Base-by-base conservation (phyloP, 2,888 invertebrate species). In the Cantharis lateralis region DNA sequence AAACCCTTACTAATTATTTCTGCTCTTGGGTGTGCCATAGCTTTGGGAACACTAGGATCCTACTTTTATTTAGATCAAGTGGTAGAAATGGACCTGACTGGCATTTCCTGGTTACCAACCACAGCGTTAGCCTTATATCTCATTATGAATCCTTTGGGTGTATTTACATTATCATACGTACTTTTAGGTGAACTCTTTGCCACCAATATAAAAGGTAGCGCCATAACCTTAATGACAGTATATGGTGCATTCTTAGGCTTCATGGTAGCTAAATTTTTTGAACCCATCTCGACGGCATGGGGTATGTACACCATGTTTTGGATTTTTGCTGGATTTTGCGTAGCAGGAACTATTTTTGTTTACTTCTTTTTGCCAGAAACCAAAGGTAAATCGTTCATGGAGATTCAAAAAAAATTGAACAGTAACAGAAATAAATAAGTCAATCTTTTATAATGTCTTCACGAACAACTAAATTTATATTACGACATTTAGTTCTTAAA, bases 161-260 rank as follows among this genome's bases (percentile, higher is more conserved):
- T 92, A 32, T 92, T 91, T 0, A 92, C 91, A 26, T 82, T 92
- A 28, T 90, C 92, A 0, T 92, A 91, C 78, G 90, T 92, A 81
- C 89, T 92, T 88, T 90, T 92, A 81, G 91, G 92, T 0, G 93
- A 93, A 84, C 81, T 92, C 4, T 93, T 93, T 81, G 91, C 92
- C 0, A 91, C 91, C 0, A 92, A 91, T 78, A 91, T 92, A 0
- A 92, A 92, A 82, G 90, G 91, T 0, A 87, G 89, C 0, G 92
- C 92, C 0, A 91, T 92, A 0, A 91, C 91, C 10, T 78, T 89
- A 3, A 91, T 90, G 0, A 91, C 91, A 0, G 89, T 92, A 82
- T 85, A 90, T 79, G 90, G 91, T 0, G 91, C 91, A 18, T 80
- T 91, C 0, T 84, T 92, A 62, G 91, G 91, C 32, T 92, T 92